Percentiles rank a stretch among this genome's conserved stretches.
These are phyloP conservation scores for Octodon degus DNA, from an alignment of 2,113 vertebrate species.

Conservation along the genomic window DNA sequence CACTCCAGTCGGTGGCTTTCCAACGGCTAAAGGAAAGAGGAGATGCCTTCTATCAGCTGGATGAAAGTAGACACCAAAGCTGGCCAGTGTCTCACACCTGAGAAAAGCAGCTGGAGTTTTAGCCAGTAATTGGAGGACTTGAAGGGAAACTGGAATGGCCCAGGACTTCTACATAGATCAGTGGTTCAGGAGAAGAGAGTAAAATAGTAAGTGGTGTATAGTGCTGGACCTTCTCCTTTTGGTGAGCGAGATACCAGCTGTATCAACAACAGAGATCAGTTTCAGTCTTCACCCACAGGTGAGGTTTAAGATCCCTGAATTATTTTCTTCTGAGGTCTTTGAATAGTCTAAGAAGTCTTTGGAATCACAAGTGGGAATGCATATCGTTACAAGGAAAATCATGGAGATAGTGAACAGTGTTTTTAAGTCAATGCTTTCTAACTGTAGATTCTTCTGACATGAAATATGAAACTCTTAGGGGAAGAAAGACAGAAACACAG, in stretches of 20 bases:
- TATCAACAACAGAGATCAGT: not conserved
- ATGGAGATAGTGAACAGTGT: not conserved
- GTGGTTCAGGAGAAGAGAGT: not conserved
- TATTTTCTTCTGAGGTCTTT: not conserved
- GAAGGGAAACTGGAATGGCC: not conserved
- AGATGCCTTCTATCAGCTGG: not conserved
- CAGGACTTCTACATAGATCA: not conserved
- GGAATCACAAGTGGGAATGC: not conserved
- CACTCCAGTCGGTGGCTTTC: not conserved
- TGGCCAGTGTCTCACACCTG: not conserved
- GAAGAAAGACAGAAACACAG: not conserved
- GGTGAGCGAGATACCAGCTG: not conserved
- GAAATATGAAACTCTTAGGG: not conserved
- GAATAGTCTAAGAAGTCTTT: not conserved
- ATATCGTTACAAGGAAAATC: not conserved
- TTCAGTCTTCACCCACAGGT: not conserved
- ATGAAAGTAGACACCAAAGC: not conserved
- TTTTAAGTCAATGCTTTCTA: not conserved
- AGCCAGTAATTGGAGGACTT: not conserved
- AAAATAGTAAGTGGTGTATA: not conserved
- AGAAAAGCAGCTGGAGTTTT: not conserved
- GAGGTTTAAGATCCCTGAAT: fast-evolving
- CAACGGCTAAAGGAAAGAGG: not conserved
- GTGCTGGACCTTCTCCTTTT: not conserved
- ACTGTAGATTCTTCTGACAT: not conserved